Evolutionary conservation across 2,888 invertebrate genomes (phyloP), one percentile per base, ranked within the genome.

Genomic region (Tineola bisselliella): DNA sequence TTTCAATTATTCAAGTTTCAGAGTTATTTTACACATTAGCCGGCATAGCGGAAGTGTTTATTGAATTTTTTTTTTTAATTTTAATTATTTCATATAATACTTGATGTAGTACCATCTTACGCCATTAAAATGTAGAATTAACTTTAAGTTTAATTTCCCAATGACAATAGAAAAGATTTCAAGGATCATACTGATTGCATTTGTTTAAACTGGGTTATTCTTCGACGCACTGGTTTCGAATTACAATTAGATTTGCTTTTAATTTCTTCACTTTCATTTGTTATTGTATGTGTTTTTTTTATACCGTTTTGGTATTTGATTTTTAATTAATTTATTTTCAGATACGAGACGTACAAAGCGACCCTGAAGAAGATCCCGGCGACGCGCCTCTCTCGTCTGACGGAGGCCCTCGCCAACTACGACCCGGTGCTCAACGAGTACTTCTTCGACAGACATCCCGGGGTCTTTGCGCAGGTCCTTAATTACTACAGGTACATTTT

Each of bases 361-460:
- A 94, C 95, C 44, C 87, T 95, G 66, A 95, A 95, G 87, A 95
- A 95, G 86, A 95, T 96, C 70, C 95, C 95, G 15, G 95, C 95
- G 67, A 96, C 95, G 8, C 83, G 95, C 61, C 88, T 95, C 63
- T 94, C 94, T 30, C 88, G 95, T 62, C 88, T 96, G 66, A 94
- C 93, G 12, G 95, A 96, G 73, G 94, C 94, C 8, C 87, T 95
- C 67, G 94, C 94, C 67, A 95, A 96, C 82, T 96, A 95, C 81
- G 95, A 96, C 83, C 94, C 94, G 3, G 91, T 95, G 59, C 89
- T 95, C 68, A 95, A 96, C 79, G 95, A 96, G 79, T 96, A 94
- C 81, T 94, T 94, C 86, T 95, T 95, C 77, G 73, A 74, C 79
- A 83, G 94, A 59, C 95, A 95, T 84, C 95, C 95, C 5, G 94